Conservation (phyloP, 1,140 invertebrate species). For the Cyclina sinensis region DNA sequence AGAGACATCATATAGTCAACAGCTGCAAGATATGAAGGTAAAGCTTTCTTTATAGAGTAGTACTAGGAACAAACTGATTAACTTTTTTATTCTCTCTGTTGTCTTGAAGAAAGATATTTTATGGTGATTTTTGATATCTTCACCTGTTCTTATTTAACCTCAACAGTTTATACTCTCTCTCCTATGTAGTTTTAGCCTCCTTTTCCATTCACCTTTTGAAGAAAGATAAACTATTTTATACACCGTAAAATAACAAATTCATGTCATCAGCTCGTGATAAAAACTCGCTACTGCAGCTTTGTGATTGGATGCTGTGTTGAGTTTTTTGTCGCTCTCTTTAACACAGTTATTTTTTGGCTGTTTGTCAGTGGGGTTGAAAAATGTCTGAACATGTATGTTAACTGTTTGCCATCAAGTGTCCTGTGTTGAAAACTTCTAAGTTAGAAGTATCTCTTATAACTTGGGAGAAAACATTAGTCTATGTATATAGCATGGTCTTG, state of each 20-base stretch:
- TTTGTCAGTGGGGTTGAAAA: background rate
- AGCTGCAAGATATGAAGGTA: no score
- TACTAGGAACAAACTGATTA: no score
- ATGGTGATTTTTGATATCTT: background rate
- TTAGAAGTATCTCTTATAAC: no score
- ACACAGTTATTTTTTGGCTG: conserved; percentile 5
- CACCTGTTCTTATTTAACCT: background rate
- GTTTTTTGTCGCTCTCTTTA: background rate
- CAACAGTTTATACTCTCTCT: background rate
- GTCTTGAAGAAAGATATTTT: no score
- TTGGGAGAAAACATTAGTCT: no score
- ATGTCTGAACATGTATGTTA: background rate
- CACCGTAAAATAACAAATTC: background rate
- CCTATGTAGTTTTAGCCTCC: background rate
- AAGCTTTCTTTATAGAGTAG: no score
- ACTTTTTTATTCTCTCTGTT: no score
- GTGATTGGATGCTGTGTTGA: background rate
- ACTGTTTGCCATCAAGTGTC: background rate
- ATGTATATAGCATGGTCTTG: no score
- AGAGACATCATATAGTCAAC: no score
- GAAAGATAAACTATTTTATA: background rate
- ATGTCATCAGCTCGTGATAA: background rate
- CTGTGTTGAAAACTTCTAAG: background rate
- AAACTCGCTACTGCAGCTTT: background rate
- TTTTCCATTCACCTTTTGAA: background rate